Evolutionary conservation across 2,888 invertebrate genomes (phyloP).

Genomic region (Sthenelais limicola): DNA sequence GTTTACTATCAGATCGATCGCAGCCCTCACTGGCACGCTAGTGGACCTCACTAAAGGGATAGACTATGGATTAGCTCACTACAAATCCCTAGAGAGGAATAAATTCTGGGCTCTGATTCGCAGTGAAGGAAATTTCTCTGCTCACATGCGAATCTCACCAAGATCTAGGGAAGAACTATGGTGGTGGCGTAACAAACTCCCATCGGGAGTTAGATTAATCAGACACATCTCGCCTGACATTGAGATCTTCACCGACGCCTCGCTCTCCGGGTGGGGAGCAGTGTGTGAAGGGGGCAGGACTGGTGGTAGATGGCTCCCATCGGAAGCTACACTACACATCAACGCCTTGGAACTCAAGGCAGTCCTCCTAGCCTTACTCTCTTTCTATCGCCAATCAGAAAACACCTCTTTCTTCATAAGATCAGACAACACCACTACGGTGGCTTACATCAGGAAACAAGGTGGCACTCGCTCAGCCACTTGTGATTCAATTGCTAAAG

Average conservation of each 20-base stretch:
- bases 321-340: background rate
- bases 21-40: slow-evolving; percentile 12
- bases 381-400: background rate
- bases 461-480: slow-evolving; percentile 14
- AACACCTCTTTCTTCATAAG: slow-evolving; percentile 9
- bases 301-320: slow-evolving; percentile 1
- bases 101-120: background rate
- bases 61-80: slow-evolving; percentile 1
- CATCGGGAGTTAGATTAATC: background rate
- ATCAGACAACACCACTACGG: slow-evolving; percentile 39
- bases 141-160: background rate
- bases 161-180: background rate
- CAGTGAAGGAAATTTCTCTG: slow-evolving; percentile 7
- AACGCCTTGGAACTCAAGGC: slow-evolving; percentile 40
- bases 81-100: slow-evolving; percentile 16
- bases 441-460: slow-evolving; percentile 29
- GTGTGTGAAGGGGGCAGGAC: background rate
- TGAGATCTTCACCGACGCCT: slow-evolving; percentile 19
- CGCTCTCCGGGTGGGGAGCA: slow-evolving; percentile 27
- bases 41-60: slow-evolving; percentile 18
- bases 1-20: slow-evolving; percentile 15
- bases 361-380: slow-evolving; percentile 11
- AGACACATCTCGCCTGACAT: background rate
- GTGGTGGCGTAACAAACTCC: slow-evolving; percentile 27
- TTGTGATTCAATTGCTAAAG: background rate